Percentiles rank a stretch among this genome's conserved stretches.
These are phyloP conservation scores for Notodonta ziczac DNA, from an alignment of 2,888 invertebrate species.

Conservation along the genomic window DNA sequence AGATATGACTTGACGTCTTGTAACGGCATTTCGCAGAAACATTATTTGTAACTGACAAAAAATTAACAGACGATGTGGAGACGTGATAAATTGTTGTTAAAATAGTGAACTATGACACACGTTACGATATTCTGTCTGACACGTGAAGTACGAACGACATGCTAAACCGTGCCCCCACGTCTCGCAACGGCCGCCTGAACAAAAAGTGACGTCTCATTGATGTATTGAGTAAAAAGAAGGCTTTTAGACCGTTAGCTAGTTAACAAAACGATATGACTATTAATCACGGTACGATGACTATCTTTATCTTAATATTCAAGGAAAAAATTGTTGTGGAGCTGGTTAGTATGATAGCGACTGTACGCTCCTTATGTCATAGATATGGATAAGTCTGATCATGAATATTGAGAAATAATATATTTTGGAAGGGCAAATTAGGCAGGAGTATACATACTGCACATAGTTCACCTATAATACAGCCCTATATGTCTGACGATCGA, in stretches of 20 bases:
- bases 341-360: neutral
- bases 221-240: slow-evolving; percentile 70
- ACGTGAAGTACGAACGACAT: slow-evolving; percentile 53
- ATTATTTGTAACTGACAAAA: slow-evolving; percentile 47
- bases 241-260: slow-evolving; percentile 71
- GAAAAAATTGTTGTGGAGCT: slow-evolving; percentile 16
- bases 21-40: slow-evolving; percentile 34
- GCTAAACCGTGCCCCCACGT: slow-evolving; percentile 44
- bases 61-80: slow-evolving; percentile 52
- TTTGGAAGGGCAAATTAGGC: too few species aligned
- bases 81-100: slow-evolving; percentile 71
- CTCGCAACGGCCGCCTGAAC: slow-evolving; percentile 40
- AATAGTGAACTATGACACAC: slow-evolving; percentile 78
- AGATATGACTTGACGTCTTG: slow-evolving; percentile 12
- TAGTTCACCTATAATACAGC: too few species aligned
- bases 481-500: too few species aligned
- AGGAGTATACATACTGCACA: too few species aligned
- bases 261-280: slow-evolving; percentile 70
- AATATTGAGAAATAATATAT: too few species aligned
- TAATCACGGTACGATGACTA: slow-evolving; percentile 62
- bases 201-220: slow-evolving; percentile 78
- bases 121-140: slow-evolving; percentile 50
- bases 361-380: neutral
- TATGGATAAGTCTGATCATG: too few species aligned
- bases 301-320: slow-evolving; percentile 50